A percentile compares a stretch with the other conserved stretches of the same genome.
Evolutionary conservation across 1,140 invertebrate genomes (phyloP).

Genomic region (Ceratina japonica): DNA sequence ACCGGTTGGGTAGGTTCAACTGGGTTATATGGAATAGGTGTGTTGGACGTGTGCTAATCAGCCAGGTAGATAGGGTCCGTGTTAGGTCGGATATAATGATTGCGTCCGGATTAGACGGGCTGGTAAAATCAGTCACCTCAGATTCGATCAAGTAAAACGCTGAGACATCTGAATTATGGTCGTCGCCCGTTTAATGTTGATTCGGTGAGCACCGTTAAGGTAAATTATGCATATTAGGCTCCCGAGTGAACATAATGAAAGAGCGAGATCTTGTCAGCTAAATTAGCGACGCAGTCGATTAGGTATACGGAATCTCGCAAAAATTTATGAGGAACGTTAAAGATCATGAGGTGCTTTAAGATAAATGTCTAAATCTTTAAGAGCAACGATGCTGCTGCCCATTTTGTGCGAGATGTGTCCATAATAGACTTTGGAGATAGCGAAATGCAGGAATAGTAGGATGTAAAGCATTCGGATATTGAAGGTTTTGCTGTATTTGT

Average conservation of each 20-base stretch:
- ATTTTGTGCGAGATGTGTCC: too few relatives aligned
- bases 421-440: too few relatives aligned
- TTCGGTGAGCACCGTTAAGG: background rate
- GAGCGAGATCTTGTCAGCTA: background rate
- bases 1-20: background rate
- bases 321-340: too few relatives aligned
- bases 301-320: too few relatives aligned
- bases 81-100: background rate
- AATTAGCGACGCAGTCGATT: too few relatives aligned
- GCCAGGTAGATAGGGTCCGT: constrained; percentile 5
- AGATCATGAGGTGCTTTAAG: too few relatives aligned
- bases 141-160: background rate
- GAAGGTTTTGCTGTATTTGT: too few relatives aligned
- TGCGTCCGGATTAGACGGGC: background rate
- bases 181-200: background rate
- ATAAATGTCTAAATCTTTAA: too few relatives aligned
- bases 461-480: too few relatives aligned
- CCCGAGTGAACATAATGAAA: too few relatives aligned
- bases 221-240: background rate
- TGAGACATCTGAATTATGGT: background rate
- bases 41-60: background rate
- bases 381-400: too few relatives aligned
- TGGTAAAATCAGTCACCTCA: background rate
- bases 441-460: too few relatives aligned
- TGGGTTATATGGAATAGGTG: background rate